Percentiles rank a stretch among this genome's conserved stretches.
phyloP scores from a whole-genome alignment of 2,113 vertebrate species.

The Microtus oregoni region DNA sequence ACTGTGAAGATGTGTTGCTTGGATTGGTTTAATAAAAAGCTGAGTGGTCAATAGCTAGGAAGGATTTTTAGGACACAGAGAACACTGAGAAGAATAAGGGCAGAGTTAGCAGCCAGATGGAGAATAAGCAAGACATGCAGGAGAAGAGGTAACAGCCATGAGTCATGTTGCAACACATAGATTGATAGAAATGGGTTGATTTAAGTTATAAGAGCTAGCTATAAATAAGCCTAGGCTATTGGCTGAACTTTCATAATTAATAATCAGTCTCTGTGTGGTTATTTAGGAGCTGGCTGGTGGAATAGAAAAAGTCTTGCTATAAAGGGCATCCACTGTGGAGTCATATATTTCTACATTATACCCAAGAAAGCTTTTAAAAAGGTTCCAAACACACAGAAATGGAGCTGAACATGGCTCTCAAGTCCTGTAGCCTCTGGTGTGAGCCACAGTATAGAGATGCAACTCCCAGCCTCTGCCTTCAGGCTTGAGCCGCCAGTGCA shows the following conservation, averaged over 20 bases:
- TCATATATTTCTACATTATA: too few relatives aligned
- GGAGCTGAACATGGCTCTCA: too few relatives aligned
- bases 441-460: too few relatives aligned
- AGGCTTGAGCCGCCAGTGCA: too few relatives aligned
- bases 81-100: not conserved
- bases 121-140: not conserved
- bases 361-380: too few relatives aligned
- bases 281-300: not conserved
- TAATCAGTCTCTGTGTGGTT: not conserved
- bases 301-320: not conserved
- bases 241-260: not conserved
- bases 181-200: not conserved
- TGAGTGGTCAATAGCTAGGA: not conserved
- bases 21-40: not conserved
- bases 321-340: too few relatives aligned
- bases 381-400: too few relatives aligned
- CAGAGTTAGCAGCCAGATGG: too few relatives aligned
- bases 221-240: not conserved
- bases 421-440: too few relatives aligned
- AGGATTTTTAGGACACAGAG: not conserved
- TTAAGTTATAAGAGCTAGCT: not conserved
- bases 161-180: not conserved
- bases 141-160: not conserved
- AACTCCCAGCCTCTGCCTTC: too few relatives aligned
- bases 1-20: not conserved